Base-by-base conservation (phyloP, 2,888 invertebrate species). In the Saturnia pavonia region DNA sequence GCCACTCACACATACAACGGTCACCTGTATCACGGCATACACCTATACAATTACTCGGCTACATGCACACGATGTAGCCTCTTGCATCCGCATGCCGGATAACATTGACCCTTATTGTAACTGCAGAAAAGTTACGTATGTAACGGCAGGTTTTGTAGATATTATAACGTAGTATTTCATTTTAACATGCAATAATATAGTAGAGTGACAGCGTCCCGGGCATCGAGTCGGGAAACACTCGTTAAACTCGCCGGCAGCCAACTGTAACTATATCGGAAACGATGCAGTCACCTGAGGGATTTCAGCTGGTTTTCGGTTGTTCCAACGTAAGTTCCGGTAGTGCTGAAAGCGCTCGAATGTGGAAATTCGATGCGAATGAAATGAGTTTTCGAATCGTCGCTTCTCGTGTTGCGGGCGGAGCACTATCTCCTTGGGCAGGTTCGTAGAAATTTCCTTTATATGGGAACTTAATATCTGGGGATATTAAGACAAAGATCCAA, bases 381-480 rank as follows among this genome's bases (percentile, higher is more conserved):
- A 86, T 82, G 83, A 81, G 83, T 88, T 88, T 76, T 85, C 86
- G 87, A 85, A 74, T 86, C 85, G 82, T 79, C 88, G 89, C 89
- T 83, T 77, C 77, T 74, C 80, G 78, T 75, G 79, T 78, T 78
- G 77, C 77, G 77, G 78, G 79, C 77, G 79, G 77, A 72, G 75
- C 76, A 75, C 76, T 76, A 81, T 80, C 80, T 83, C 80, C 81
- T 79, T 80, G 84, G 80, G 79, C 85, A 86, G 84, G 83, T 86
- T 84, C 73, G 88, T 86, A 84, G 79, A 88, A 88, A 86, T 80
- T 88, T 88, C 80, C 81, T 82, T 86, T 84, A 81, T 82, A 81
- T 85, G 85, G 80, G 83, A 88, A 85, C 84, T 84, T 85, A 86
- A 85, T 88, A 89, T 87, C 85, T 85, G 83, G 82, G 83, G 84